Conservation (phyloP, 1,140 invertebrate species). For the Oscheius sp. region DNA sequence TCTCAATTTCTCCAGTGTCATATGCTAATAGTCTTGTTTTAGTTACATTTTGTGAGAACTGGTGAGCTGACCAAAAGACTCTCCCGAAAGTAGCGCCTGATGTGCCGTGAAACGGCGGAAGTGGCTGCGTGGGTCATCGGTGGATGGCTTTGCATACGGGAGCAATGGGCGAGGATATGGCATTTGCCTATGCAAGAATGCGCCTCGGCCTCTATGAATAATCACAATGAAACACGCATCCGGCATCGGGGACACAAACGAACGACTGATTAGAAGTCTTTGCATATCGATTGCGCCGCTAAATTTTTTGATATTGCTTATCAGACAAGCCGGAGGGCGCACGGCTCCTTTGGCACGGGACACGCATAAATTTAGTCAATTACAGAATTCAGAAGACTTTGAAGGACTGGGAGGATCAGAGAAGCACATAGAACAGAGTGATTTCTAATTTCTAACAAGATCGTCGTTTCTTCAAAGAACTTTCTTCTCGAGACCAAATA, state of each 20-base stretch:
- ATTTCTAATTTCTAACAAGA: too few species aligned
- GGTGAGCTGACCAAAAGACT: not conserved
- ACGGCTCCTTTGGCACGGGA: too few species aligned
- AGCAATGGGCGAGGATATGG: constrained; percentile 14
- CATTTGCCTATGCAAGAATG: constrained; percentile 38
- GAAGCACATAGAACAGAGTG: too few species aligned
- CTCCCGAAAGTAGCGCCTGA: not conserved
- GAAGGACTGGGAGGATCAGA: not conserved
- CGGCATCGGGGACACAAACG: not conserved
- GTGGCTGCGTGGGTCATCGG: too few species aligned
- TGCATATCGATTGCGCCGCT: not conserved
- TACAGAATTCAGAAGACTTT: not conserved
- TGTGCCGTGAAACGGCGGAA: too few species aligned
- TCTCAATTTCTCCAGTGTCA: not conserved
- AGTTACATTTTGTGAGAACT: not conserved
- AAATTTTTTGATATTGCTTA: not conserved
- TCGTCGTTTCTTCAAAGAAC: too few species aligned
- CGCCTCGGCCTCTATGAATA: constrained; percentile 26
- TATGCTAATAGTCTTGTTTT: not conserved
- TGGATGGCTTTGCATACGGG: not conserved
- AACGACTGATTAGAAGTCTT: not conserved
- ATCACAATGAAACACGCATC: constrained; percentile 34
- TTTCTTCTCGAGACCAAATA: too few species aligned
- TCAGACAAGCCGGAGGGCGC: not conserved
- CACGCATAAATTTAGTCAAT: too few species aligned